Evolutionary conservation across 2,797 vertebrate genomes (phyloP).

Genomic region (Emys orbicularis): DNA sequence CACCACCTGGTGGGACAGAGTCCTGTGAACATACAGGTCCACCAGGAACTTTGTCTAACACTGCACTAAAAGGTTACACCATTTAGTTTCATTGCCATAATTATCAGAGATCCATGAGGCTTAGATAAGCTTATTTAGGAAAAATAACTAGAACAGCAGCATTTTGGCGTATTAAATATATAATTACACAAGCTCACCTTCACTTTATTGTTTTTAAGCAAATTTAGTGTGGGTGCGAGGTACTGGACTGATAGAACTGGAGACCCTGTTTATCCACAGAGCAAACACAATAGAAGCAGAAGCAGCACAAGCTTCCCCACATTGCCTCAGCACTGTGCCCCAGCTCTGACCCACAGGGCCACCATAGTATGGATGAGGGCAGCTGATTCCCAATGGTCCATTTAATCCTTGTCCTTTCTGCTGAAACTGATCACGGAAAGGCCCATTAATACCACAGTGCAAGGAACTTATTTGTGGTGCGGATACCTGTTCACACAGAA

Average conservation of each 20-base stretch:
- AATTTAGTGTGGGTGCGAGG: rapidly evolving
- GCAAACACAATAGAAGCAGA: not conserved
- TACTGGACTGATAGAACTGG: not conserved
- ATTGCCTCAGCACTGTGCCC: rapidly evolving
- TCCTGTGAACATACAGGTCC: not conserved
- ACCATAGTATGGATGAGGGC: not conserved
- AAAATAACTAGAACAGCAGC: rapidly evolving
- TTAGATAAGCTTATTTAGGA: not conserved
- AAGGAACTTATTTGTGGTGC: rapidly evolving
- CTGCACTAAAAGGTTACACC: not conserved
- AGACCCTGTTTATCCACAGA: not conserved
- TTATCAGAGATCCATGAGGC: rapidly evolving
- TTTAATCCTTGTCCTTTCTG: not conserved
- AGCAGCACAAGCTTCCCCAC: rapidly evolving
- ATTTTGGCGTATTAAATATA: rapidly evolving
- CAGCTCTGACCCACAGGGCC: not conserved
- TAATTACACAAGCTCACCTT: rapidly evolving
- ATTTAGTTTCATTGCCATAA: rapidly evolving
- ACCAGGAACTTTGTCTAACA: rapidly evolving
- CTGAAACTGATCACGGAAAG: rapidly evolving
- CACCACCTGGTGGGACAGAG: not conserved
- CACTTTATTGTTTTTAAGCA: not conserved
- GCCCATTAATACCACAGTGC: not conserved
- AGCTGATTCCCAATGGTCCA: not conserved
- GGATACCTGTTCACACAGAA: rapidly evolving